phyloP scores from a whole-genome alignment of 2,113 vertebrate genomes.

The Misgurnus mizolepis region DNA sequence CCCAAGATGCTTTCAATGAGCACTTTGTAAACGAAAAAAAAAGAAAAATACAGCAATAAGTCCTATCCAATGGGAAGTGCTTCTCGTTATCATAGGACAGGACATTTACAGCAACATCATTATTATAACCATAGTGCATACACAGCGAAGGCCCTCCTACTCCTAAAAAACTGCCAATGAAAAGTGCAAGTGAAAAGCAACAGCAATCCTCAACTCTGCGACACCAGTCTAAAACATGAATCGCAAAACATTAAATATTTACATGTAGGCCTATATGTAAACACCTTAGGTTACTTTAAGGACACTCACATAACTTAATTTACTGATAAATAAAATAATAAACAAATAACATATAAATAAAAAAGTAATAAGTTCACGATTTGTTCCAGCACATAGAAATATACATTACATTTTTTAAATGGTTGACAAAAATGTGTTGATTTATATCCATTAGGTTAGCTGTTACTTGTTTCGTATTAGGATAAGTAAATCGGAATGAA shows the following conservation, averaged over 20 bases:
- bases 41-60: slow-evolving; percentile 53
- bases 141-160: slow-evolving; percentile 43
- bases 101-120: slow-evolving; percentile 65
- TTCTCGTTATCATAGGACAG: slow-evolving; percentile 78
- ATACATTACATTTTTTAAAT: slow-evolving; percentile 32
- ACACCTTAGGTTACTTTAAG: slow-evolving; percentile 75
- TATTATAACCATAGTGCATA: slow-evolving; percentile 34
- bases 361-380: slow-evolving; percentile 79
- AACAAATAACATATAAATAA: slow-evolving; percentile 73
- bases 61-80: slow-evolving; percentile 84
- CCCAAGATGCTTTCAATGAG: slow-evolving; percentile 33
- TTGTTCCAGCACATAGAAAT: slow-evolving; percentile 78
- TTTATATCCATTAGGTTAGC: not conserved
- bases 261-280: slow-evolving; percentile 50
- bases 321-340: slow-evolving; percentile 80
- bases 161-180: slow-evolving; percentile 64
- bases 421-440: not conserved
- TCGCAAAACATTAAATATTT: slow-evolving; percentile 71
- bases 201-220: slow-evolving; percentile 75
- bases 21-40: slow-evolving; percentile 39
- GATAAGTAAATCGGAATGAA: not conserved
- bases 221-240: slow-evolving; percentile 81
- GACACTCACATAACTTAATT: slow-evolving; percentile 80
- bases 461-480: too few species aligned
- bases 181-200: slow-evolving; percentile 84